Base-by-base conservation (phyloP, 2,888 invertebrate species). In the Euzetes globulus region DNA sequence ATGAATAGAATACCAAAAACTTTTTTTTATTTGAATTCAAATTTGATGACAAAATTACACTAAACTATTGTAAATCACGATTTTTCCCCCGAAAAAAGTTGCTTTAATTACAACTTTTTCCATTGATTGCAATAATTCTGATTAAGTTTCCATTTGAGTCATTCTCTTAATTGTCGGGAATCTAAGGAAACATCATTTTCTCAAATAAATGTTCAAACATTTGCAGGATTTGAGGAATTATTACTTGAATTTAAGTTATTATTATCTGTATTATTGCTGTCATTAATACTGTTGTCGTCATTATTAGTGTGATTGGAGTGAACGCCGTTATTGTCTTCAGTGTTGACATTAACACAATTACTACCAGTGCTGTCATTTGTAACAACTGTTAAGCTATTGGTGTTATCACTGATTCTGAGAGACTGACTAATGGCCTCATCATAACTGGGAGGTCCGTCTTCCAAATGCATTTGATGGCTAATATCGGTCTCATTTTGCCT, bases 401-500 rank as follows among this genome's bases (percentile, higher is more conserved):
- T 33, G 5, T 33, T 17, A 63, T 33, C 63, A 63, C 63, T 63
- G 17, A 7, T 29, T 29, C 63, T 63, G 3, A 63, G 27, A 4
- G 63, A 15, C 25, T 63, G 63, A 63, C 63, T 33, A n/a, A 63
- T 33, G 33, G 63, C 63, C 63, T 63, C 63, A 33, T 63, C 63
- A 63, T 63, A 63, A 63, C 63, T 63, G 63, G 63, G 63, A 27
- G 63, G 63, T 7, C 63, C 63, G 63, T 63, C 63, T 15, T 63
- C 63, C 17, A 33, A 33, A 7, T 63, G 25, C 7, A 33, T 29
- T 7, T 63, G 63, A 63, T 63, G 50, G n/a, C n/a, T 63, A 1
- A 33, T 33, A 27, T 63, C 33, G 15, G 1, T 29, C 7, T 63
- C 33, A n/a, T 63, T 29, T n/a, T 29, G 63, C 7, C 63, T 63